phyloP scores from a whole-genome alignment of 2,797 vertebrate species.

The Labroides dimidiatus region DNA sequence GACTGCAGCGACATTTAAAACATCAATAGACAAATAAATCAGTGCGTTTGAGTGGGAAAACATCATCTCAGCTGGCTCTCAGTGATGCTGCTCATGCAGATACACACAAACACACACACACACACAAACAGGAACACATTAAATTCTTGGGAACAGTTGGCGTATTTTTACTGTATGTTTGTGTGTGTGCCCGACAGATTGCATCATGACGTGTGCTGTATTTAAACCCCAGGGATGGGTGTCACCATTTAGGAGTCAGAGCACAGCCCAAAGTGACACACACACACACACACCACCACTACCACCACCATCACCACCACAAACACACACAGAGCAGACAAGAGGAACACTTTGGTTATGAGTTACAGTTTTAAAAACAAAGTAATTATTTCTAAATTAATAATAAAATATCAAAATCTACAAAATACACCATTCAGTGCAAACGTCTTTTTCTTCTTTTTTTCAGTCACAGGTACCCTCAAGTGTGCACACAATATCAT shows the following conservation, averaged over 20 bases:
- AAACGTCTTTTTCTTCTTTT: slow-evolving; percentile 11
- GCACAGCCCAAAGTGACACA: slow-evolving; percentile 48
- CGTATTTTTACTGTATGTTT: slow-evolving; percentile 42
- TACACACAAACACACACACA: slow-evolving; percentile 6
- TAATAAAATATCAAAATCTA: slow-evolving; percentile 14
- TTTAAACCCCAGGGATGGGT: slow-evolving; percentile 64
- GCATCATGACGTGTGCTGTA: slow-evolving; percentile 57
- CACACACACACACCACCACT: slow-evolving; percentile 4
- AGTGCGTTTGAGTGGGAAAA: slow-evolving; percentile 42
- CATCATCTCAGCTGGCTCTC: slow-evolving; percentile 45
- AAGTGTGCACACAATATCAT: slow-evolving; percentile 16
- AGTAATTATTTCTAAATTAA: neutral
- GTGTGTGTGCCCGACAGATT: slow-evolving; percentile 52
- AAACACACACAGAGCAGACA: too few species aligned
- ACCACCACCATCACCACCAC: neutral
- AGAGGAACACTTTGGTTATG: too few species aligned
- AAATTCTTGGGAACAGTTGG: slow-evolving; percentile 56
- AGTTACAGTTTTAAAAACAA: neutral
- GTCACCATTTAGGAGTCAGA: slow-evolving; percentile 57
- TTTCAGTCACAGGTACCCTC: slow-evolving; percentile 8
- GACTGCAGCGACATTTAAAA: slow-evolving; percentile 70
- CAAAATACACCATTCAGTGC: neutral
- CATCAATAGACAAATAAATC: slow-evolving; percentile 75
- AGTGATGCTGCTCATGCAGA: slow-evolving; percentile 11
- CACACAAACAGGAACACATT: slow-evolving; percentile 1